Evolutionary conservation across 2,888 invertebrate genomes (phyloP).

Genomic region (Arenicola marina): DNA sequence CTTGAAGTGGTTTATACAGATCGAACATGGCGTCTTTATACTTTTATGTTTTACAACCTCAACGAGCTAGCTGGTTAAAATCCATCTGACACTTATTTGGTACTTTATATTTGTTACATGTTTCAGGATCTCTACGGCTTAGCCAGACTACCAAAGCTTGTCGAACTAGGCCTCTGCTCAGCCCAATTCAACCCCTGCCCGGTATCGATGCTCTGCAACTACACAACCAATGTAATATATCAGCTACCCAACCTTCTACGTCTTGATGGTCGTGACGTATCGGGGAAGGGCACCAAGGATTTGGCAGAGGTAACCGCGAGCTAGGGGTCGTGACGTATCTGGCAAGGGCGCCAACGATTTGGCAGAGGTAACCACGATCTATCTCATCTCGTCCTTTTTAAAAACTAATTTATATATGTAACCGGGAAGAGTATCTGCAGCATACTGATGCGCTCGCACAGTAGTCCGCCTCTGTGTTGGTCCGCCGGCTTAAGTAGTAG

Average conservation of each 20-base stretch:
- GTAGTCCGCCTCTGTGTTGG: too few relatives aligned
- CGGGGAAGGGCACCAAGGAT: constrained; percentile 49
- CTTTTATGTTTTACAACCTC: too few relatives aligned
- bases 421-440: too few relatives aligned
- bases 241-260: constrained; percentile 53
- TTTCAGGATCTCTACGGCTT: constrained; percentile 56
- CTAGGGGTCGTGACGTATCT: constrained; percentile 48
- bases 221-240: constrained; percentile 57
- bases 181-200: constrained; percentile 53
- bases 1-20: too few relatives aligned
- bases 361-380: constrained; percentile 51
- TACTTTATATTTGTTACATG: not conserved
- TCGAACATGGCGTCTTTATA: too few relatives aligned
- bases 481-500: too few relatives aligned
- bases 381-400: not conserved
- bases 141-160: constrained; percentile 44
- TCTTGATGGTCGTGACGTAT: constrained; percentile 56
- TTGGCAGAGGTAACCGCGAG: constrained; percentile 53
- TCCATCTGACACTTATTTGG: too few relatives aligned
- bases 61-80: too few relatives aligned
- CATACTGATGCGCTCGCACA: too few relatives aligned
- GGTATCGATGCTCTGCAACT: constrained; percentile 58
- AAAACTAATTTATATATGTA: not conserved
- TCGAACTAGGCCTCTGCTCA: constrained; percentile 53
- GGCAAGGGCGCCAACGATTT: constrained; percentile 50